Evolutionary conservation across 2,113 vertebrate genomes (phyloP).

Genomic region (Trematomus loennbergii): DNA sequence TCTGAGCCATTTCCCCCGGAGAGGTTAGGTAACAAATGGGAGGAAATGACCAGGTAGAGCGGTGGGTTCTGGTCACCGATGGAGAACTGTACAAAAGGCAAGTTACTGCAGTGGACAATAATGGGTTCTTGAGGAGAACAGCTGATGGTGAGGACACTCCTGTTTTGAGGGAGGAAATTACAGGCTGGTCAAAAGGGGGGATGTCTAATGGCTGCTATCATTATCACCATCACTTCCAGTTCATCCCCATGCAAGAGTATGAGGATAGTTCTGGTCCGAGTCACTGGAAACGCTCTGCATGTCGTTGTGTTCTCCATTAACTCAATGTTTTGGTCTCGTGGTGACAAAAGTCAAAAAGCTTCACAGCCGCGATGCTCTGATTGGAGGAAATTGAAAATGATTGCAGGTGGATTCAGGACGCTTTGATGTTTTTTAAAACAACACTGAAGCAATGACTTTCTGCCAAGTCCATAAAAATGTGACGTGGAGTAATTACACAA

Average conservation of each 20-base stretch:
- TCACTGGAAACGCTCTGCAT: neutral
- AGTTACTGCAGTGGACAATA: slow-evolving; percentile 50
- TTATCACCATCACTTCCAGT: neutral
- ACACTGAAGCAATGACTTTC: too few relatives aligned
- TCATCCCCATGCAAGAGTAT: neutral
- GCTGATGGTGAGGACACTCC: slow-evolving; percentile 9
- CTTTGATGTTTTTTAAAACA: too few relatives aligned
- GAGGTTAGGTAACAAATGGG: slow-evolving; percentile 46
- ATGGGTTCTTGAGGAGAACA: neutral
- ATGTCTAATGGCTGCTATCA: neutral
- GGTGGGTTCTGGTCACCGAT: neutral
- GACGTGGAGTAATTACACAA: too few relatives aligned
- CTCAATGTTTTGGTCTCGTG: too few relatives aligned
- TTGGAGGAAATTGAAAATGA: too few relatives aligned
- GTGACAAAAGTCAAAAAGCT: too few relatives aligned
- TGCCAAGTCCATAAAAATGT: too few relatives aligned
- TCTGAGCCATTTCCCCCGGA: slow-evolving; percentile 30
- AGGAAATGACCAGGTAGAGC: slow-evolving; percentile 40
- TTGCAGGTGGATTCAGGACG: too few relatives aligned
- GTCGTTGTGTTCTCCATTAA: neutral
- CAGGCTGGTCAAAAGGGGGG: neutral
- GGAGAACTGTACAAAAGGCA: slow-evolving; percentile 6
- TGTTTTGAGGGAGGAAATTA: slow-evolving; percentile 39
- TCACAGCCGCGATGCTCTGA: too few relatives aligned
- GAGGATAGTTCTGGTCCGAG: neutral